Conservation (phyloP, 2,113 vertebrate genomes). For the Lasiurus cinereus region DNA sequence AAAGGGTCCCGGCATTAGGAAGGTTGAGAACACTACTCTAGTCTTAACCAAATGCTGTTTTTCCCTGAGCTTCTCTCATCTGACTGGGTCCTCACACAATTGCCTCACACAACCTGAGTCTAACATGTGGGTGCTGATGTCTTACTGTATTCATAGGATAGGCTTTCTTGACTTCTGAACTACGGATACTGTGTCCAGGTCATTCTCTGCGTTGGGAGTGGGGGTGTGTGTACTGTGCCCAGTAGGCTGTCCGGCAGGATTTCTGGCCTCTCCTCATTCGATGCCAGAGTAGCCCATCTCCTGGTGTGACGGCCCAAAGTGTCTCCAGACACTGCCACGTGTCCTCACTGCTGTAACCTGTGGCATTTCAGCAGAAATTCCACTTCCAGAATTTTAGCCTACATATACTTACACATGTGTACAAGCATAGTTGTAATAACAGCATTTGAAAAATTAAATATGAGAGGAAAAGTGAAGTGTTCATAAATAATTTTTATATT, state of each 20-base stretch:
- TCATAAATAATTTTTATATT: not conserved
- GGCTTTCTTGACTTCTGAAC: no score
- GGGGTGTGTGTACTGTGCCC: fast-evolving
- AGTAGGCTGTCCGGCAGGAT: fast-evolving
- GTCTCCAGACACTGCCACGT: not conserved
- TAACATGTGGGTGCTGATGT: fast-evolving
- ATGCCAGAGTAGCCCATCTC: not conserved
- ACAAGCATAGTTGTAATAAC: not conserved
- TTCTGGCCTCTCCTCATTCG: not conserved
- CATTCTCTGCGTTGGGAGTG: not conserved
- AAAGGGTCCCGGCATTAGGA: no score
- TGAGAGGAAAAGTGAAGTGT: not conserved
- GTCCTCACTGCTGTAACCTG: no score
- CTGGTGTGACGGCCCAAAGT: no score
- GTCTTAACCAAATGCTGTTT: no score
- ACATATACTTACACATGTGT: not conserved
- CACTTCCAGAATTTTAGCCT: not conserved
- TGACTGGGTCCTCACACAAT: not conserved
- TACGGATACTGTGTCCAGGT: fast-evolving
- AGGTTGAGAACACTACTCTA: no score
- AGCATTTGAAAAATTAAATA: not conserved
- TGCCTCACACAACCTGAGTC: not conserved
- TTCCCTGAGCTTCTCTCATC: not conserved
- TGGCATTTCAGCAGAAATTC: not conserved
- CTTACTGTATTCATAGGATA: not conserved